A percentile compares a stretch with the other conserved stretches of the same genome.
Evolutionary conservation across 2,888 invertebrate species (phyloP).

Genomic region (Agriopis marginaria): DNA sequence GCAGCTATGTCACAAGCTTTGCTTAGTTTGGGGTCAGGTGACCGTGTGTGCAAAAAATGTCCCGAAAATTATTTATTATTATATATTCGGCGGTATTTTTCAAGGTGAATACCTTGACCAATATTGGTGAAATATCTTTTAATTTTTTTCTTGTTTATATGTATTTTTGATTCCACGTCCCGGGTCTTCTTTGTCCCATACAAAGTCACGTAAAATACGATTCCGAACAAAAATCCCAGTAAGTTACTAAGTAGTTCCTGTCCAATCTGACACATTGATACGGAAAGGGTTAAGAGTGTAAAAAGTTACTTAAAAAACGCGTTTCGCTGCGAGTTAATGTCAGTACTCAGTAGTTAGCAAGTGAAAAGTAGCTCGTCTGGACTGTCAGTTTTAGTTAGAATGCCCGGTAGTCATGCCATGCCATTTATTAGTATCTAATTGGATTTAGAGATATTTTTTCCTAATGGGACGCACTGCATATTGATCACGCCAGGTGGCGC

Average conservation of each 20-base stretch:
- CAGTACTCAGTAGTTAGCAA: neutral
- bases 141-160: no score
- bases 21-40: no score
- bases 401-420: constrained; percentile 7
- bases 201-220: constrained; percentile 21
- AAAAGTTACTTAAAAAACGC: constrained; percentile 25
- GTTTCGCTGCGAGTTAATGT: constrained; percentile 11
- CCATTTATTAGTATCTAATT: constrained; percentile 24
- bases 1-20: no score
- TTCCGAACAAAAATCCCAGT: constrained; percentile 36
- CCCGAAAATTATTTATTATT: no score
- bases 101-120: no score
- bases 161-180: neutral
- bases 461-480: no score
- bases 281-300: constrained; percentile 50
- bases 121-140: no score
- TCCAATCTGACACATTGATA: constrained; percentile 58
- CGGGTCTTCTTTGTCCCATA: neutral
- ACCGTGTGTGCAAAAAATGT: no score
- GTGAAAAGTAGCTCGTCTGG: constrained; percentile 3
- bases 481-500: no score
- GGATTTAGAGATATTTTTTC: neutral
- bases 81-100: no score
- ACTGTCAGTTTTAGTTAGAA: constrained; percentile 20
- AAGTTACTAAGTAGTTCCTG: constrained; percentile 60